Conservation (phyloP, 2,888 invertebrate species). For the Pyrocoelia pectoralis region DNA sequence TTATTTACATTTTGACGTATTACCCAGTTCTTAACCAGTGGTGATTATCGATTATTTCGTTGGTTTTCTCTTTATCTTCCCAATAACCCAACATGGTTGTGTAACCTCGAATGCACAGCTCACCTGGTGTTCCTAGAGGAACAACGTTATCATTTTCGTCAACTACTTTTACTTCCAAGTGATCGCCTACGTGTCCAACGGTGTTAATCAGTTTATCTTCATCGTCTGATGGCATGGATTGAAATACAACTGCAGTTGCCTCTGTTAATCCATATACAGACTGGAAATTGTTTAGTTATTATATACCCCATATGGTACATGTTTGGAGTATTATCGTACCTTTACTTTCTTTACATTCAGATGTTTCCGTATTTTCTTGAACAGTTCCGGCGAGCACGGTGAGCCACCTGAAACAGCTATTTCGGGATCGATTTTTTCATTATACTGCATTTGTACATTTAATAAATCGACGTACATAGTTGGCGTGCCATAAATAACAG, state of each 20-base stretch:
- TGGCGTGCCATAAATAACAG: constrained; percentile 78
- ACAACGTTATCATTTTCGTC: constrained; percentile 71
- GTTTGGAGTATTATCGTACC: constrained; percentile 55
- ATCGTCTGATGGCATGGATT: constrained; percentile 60
- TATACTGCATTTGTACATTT: constrained; percentile 60
- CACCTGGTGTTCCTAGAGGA: constrained; percentile 76
- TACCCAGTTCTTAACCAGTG: constrained; percentile 88
- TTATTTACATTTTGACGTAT: too few relatives aligned
- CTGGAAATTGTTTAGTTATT: constrained; percentile 54
- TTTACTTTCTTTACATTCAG: constrained; percentile 62
- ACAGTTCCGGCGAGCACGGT: constrained; percentile 70
- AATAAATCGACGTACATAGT: constrained; percentile 87
- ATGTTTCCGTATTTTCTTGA: constrained; percentile 61
- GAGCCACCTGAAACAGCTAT: constrained; percentile 78
- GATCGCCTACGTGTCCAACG: constrained; percentile 65
- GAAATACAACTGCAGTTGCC: constrained; percentile 64
- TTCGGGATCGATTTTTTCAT: constrained; percentile 61
- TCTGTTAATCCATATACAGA: constrained; percentile 70
- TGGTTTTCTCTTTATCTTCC: constrained; percentile 79
- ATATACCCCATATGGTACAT: too few relatives aligned
- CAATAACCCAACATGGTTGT: constrained; percentile 83
- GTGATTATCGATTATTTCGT: constrained; percentile 68
- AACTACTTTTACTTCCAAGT: constrained; percentile 71
- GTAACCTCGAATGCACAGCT: constrained; percentile 79
- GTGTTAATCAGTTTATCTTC: constrained; percentile 59